Conservation (phyloP, 1,140 invertebrate genomes). For the Meloidogyne exigua region DNA sequence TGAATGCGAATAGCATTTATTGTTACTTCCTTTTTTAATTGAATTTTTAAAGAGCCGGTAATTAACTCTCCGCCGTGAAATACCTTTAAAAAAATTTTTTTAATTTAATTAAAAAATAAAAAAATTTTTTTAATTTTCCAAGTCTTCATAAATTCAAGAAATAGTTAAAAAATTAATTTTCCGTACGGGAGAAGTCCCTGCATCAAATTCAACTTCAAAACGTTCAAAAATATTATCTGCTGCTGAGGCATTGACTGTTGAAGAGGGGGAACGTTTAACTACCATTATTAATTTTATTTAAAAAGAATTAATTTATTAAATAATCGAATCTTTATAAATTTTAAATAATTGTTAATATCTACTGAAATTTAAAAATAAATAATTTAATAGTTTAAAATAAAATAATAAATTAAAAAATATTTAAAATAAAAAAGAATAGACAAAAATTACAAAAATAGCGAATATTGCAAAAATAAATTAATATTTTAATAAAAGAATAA, state of each 20-base stretch:
- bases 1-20: constrained; percentile 50
- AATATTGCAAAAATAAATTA: too few relatives aligned
- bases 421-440: too few relatives aligned
- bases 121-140: too few relatives aligned
- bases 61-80: constrained; percentile 50
- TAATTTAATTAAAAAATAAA: too few relatives aligned
- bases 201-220: constrained; percentile 52
- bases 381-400: too few relatives aligned
- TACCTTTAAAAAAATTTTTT: constrained; percentile 5
- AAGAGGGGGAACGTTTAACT: not conserved
- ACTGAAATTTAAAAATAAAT: not conserved
- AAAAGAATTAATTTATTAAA: not conserved
- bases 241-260: not conserved
- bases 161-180: too few relatives aligned
- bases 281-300: not conserved
- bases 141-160: too few relatives aligned
- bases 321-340: not conserved
- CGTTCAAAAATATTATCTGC: constrained; percentile 42
- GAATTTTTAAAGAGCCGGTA: constrained; percentile 40
- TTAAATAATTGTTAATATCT: too few relatives aligned
- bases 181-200: constrained; percentile 31
- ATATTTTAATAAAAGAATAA: too few relatives aligned
- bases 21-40: constrained; percentile 45
- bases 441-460: too few relatives aligned
- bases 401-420: too few relatives aligned